Percentiles rank a stretch among this genome's conserved stretches.
These are phyloP conservation scores for Tetramorium bicarinatum DNA, from an alignment of 2,888 invertebrate species.

Conservation along the genomic window DNA sequence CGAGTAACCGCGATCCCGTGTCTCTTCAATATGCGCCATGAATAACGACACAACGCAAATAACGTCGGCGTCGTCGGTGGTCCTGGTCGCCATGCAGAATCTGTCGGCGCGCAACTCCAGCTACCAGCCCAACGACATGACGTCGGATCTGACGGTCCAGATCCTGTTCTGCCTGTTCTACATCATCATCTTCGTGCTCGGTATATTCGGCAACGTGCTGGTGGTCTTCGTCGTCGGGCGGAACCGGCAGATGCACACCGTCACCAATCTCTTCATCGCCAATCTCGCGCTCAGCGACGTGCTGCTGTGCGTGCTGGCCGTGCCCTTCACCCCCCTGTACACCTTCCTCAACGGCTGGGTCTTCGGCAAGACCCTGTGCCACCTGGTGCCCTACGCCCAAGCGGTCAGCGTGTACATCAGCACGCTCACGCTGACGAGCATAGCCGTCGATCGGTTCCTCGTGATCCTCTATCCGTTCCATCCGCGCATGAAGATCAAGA, in stretches of 20 bases:
- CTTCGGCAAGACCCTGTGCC: constrained; percentile 96
- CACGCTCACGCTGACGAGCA: constrained; percentile 97
- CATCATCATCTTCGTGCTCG: constrained; percentile 94
- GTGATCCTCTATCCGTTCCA: constrained; percentile 98
- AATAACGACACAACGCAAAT: constrained; percentile 34
- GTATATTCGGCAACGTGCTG: constrained; percentile 95
- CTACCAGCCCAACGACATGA: constrained; percentile 70
- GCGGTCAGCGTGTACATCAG: constrained; percentile 99
- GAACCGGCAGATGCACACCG: constrained; percentile 98
- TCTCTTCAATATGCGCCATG: background rate
- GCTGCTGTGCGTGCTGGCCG: constrained; percentile 96
- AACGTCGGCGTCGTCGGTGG: constrained; percentile 12
- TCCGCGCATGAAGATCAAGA: constrained; percentile 95
- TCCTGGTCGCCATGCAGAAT: background rate
- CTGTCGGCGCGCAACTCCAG: constrained; percentile 27
- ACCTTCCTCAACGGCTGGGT: constrained; percentile 97
- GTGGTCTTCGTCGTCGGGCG: constrained; percentile 97
- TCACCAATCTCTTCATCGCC: constrained; percentile 98
- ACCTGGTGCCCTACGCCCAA: constrained; percentile 96
- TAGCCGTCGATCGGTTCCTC: constrained; percentile 98
- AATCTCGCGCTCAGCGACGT: constrained; percentile 98
- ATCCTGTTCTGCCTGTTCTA: constrained; percentile 92
- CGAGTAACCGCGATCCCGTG: constrained; percentile 7
- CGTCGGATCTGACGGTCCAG: constrained; percentile 90
- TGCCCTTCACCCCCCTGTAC: constrained; percentile 98